Percentiles rank a stretch among this genome's conserved stretches.
Conservation (phyloP, 2,113 vertebrate genomes). For the Cathartes aura region DNA sequence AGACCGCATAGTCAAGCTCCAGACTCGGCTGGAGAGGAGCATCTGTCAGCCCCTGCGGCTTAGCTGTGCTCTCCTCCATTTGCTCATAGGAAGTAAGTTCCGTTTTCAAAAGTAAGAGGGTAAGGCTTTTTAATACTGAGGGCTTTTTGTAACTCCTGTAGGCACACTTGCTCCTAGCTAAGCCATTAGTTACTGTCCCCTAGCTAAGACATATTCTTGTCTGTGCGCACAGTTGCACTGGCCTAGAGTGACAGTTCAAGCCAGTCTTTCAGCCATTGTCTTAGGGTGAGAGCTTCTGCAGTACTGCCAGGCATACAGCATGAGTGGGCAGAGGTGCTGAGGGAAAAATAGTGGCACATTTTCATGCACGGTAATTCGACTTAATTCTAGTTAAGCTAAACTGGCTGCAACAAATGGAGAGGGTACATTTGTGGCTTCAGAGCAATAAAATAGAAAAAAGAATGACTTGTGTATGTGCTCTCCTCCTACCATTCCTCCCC, state of each 20-base stretch:
- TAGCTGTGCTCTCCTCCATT: background rate
- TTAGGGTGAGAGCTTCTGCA: background rate
- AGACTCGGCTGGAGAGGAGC: background rate
- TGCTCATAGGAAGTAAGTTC: background rate
- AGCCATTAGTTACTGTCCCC: background rate
- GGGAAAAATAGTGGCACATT: background rate
- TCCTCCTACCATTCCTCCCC: background rate
- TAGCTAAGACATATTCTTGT: background rate
- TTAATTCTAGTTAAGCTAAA: background rate
- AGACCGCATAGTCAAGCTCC: accelerated
- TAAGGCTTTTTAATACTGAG: background rate
- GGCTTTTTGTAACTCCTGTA: background rate
- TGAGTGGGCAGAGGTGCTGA: background rate
- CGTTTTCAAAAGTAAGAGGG: background rate
- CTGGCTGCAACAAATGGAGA: background rate
- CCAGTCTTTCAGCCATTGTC: background rate
- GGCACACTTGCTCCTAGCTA: background rate
- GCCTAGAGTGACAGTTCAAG: background rate
- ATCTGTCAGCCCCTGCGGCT: background rate
- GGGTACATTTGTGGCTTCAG: background rate
- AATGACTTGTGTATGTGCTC: background rate
- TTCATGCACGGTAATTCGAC: background rate
- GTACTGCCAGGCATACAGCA: background rate
- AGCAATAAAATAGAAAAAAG: background rate
- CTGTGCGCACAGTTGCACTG: accelerated